Conservation (phyloP, 2,113 vertebrate species). For the Gopherus flavomarginatus region DNA sequence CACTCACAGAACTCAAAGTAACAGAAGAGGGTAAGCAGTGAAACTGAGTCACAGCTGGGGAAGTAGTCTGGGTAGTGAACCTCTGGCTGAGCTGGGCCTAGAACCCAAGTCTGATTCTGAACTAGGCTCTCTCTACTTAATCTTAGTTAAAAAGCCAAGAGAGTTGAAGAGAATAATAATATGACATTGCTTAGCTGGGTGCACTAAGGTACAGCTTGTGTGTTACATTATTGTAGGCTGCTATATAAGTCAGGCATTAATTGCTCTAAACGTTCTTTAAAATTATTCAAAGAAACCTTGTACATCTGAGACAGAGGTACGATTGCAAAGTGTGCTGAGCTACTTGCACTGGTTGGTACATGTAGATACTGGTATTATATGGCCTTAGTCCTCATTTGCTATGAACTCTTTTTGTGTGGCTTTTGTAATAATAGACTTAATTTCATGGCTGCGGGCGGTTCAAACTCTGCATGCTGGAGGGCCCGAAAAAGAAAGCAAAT, state of each 20-base stretch:
- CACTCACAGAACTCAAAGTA: background rate
- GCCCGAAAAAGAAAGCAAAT: background rate
- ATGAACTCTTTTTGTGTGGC: background rate
- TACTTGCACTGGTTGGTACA: background rate
- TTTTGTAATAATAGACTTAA: background rate
- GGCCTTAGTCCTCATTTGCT: background rate
- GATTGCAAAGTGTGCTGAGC: background rate
- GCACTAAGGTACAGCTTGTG: background rate
- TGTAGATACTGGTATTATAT: background rate
- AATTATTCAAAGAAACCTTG: no score
- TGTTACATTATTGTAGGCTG: background rate
- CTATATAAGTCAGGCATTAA: background rate
- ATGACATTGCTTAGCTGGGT: background rate
- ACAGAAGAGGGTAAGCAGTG: background rate
- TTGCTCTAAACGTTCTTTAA: background rate
- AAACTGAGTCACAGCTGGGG: background rate
- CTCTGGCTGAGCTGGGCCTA: background rate
- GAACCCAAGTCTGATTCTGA: background rate
- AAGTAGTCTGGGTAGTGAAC: background rate
- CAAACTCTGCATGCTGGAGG: background rate
- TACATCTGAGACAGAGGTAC: background rate
- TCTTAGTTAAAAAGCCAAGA: background rate
- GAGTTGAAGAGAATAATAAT: background rate
- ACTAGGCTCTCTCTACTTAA: background rate
- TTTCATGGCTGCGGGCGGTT: background rate